phyloP scores from a whole-genome alignment of 2,113 vertebrate genomes.

The Picathartes gymnocephalus region DNA sequence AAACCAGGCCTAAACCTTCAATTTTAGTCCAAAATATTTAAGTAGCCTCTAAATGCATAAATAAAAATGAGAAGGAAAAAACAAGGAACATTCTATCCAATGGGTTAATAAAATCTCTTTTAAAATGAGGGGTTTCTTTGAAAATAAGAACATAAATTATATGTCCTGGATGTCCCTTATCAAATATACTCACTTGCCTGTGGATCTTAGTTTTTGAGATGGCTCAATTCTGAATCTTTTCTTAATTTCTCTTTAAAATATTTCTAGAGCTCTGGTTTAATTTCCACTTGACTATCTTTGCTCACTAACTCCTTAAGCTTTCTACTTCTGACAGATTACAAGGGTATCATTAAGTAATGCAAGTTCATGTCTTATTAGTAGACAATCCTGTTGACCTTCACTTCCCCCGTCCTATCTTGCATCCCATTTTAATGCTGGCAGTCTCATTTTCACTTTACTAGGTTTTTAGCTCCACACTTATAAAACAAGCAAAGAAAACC shows the following conservation, averaged over 20 bases:
- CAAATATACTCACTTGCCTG: neutral
- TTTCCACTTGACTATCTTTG: slow-evolving; percentile 24
- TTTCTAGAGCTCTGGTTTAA: neutral
- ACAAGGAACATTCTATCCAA: neutral
- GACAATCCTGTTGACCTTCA: slow-evolving; percentile 57
- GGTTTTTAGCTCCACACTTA: neutral
- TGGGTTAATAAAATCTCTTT: neutral
- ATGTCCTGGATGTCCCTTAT: neutral
- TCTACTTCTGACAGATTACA: slow-evolving; percentile 43
- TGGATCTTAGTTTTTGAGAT: neutral
- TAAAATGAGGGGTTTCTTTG: neutral
- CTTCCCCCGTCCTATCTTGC: neutral
- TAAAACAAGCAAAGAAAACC: neutral
- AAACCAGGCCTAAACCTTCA: neutral
- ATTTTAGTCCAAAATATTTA: neutral
- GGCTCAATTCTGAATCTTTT: neutral
- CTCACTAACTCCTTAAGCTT: slow-evolving; percentile 12
- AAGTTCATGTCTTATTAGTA: slow-evolving; percentile 55
- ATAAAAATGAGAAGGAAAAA: neutral
- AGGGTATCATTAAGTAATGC: slow-evolving; percentile 54
- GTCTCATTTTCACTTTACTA: neutral
- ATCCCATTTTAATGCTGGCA: slow-evolving; percentile 1
- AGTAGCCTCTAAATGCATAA: neutral
- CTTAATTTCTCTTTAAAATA: neutral
- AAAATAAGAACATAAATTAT: neutral